Evolutionary conservation across 2,113 vertebrate genomes (phyloP), one percentile per base, ranked within the genome.

Genomic region (Pristiophorus japonicus): DNA sequence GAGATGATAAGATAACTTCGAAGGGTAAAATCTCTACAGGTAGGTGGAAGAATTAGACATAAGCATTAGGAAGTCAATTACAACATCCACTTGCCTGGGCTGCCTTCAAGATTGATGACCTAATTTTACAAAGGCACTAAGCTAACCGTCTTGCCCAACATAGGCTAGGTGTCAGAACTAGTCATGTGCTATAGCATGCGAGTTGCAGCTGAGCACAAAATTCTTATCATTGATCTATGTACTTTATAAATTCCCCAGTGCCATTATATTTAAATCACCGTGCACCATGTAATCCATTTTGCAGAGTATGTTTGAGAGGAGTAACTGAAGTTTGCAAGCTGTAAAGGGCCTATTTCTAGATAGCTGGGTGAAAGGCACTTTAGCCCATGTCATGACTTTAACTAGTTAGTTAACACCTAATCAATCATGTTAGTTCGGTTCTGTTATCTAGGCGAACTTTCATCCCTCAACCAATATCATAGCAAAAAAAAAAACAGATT

Each of bases 51-150:
- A 91, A 63, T 38, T 16, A 20, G 18, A 45, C 38, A 81, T 22
- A 92, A 7, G 34, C 30, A 63, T 38, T 20, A 92, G 59, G 88
- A 92, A 63, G 88, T 65, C 12, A 63, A 92, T 65, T 65, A 34
- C 14, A n/a, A 18, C 30, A 92, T n/a, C 30, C n/a, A 6, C 55
- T 1, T 63, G 55, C 55, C 14, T 91, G 55, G 22, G 12, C 34
- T n/a, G 7, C 6, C 27, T 4, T 42, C 34, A n/a, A 38, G 34
- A 92, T 63, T 22, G 16, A 63, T 42, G 59, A 63, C 59, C 88
- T 92, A 63, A 92, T 92, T 42, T 92, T 92, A 18, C 59, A 92
- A 38, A 63, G n/a, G 30, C n/a, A 62, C 30, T 62, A 91, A 92
- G 2, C 30, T 20, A 63, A 92, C 88, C 59, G 7, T 22, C 18